Conservation (phyloP, 1,140 invertebrate species). For the Temnothorax curvispinosus region DNA sequence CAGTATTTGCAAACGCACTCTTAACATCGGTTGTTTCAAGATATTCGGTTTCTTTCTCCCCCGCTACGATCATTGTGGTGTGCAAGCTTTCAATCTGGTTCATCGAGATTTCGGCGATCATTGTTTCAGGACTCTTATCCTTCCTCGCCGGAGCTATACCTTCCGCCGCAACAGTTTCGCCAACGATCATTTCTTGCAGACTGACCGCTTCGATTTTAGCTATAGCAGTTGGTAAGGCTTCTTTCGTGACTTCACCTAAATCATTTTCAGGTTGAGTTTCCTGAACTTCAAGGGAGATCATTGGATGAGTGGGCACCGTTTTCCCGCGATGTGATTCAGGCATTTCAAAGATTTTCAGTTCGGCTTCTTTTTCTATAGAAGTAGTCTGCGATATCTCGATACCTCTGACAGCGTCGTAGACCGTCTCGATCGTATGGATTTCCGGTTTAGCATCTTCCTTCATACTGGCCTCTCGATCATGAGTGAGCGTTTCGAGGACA, state of each 20-base stretch:
- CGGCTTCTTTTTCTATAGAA: conserved; percentile 87
- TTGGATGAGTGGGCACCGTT: conserved; percentile 85
- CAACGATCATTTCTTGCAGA: conserved; percentile 86
- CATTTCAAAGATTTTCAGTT: conserved; percentile 83
- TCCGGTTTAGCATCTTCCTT: conserved; percentile 80
- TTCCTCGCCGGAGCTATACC: conserved; percentile 75
- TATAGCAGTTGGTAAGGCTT: conserved; percentile 76
- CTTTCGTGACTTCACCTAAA: conserved; percentile 83
- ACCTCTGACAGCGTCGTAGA: conserved; percentile 84
- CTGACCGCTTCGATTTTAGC: conserved; percentile 85
- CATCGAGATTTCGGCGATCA: conserved; percentile 84
- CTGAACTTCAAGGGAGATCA: conserved; percentile 87
- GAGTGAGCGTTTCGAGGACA: conserved; percentile 85
- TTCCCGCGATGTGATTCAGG: conserved; percentile 87
- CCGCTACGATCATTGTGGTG: conserved; percentile 85
- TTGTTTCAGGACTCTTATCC: conserved; percentile 80
- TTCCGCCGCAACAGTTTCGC: conserved; percentile 86
- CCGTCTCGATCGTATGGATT: conserved; percentile 80
- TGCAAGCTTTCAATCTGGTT: conserved; percentile 86
- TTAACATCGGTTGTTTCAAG: conserved; percentile 76
- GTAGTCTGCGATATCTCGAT: conserved; percentile 86
- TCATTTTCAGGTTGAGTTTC: conserved; percentile 86
- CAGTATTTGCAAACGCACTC: conserved; percentile 82
- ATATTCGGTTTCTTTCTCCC: conserved; percentile 84
- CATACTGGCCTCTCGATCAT: conserved; percentile 86